These are phyloP conservation scores for Pentalonia nigronervosa DNA, from an alignment of 1,140 invertebrate genomes.

Conservation along the genomic window DNA sequence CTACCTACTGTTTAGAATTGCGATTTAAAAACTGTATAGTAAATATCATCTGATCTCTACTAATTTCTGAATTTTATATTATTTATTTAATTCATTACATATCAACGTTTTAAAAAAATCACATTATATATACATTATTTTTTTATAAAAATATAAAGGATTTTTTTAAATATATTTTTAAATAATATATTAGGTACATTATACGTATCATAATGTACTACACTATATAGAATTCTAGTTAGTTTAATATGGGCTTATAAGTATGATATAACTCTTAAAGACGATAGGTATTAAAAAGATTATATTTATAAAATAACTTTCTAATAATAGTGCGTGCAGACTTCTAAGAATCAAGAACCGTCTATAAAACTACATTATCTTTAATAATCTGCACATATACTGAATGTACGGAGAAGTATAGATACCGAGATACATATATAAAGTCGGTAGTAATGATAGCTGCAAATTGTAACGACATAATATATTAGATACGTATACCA, in stretches of 20 bases:
- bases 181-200: too few species aligned
- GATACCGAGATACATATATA: not conserved
- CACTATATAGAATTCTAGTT: too few species aligned
- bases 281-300: not conserved
- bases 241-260: too few species aligned
- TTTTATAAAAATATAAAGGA: too few species aligned
- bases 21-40: not conserved
- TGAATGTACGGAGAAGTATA: not conserved
- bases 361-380: not conserved
- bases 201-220: too few species aligned
- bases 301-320: not conserved
- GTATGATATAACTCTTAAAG: not conserved
- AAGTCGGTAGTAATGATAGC: not conserved
- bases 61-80: too few species aligned
- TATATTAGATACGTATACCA: not conserved
- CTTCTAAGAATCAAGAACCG: not conserved
- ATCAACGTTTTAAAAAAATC: too few species aligned
- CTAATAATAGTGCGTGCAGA: not conserved
- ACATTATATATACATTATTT: too few species aligned
- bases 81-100: too few species aligned
- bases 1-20: not conserved
- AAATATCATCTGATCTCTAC: not conserved
- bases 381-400: not conserved
- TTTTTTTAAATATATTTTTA: too few species aligned
- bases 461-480: not conserved